Conservation (phyloP, 2,797 vertebrate genomes). For the Amphiprion clarkii region DNA sequence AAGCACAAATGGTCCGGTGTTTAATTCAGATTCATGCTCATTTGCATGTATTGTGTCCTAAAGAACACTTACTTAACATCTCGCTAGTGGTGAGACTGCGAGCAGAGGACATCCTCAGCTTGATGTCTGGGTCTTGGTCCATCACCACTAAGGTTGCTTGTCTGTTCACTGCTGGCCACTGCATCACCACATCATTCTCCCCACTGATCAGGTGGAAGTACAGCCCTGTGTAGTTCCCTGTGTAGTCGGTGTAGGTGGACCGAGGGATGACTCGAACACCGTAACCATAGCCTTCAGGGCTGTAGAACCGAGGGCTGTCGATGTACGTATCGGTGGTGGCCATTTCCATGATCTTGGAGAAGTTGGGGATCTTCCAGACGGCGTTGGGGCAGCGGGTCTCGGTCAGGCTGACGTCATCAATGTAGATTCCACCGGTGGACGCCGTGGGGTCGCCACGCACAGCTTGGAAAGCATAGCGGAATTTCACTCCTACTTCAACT, state of each 20-base stretch:
- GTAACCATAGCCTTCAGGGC: constrained; percentile 90
- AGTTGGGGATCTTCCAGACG: constrained; percentile 89
- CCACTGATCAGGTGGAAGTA: constrained; percentile 90
- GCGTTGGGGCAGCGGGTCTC: constrained; percentile 89
- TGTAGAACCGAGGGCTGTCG: constrained; percentile 90
- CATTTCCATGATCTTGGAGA: constrained; percentile 82
- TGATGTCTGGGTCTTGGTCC: constrained; percentile 90
- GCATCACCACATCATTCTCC: constrained; percentile 88
- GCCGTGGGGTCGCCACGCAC: constrained; percentile 77
- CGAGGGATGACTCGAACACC: constrained; percentile 84
- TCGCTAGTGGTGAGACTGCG: constrained; percentile 88
- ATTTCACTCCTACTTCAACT: constrained; percentile 87
- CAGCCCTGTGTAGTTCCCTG: constrained; percentile 79
- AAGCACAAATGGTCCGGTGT: too few relatives aligned
- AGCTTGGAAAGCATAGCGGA: constrained; percentile 93
- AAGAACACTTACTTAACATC: constrained; percentile 47
- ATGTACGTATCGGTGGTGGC: constrained; percentile 11
- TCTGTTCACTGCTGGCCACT: constrained; percentile 91
- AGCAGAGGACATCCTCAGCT: constrained; percentile 90
- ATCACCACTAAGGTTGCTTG: constrained; percentile 89
- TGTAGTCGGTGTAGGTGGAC: constrained; percentile 71
- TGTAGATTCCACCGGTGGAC: constrained; percentile 86
- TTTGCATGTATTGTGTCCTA: too few relatives aligned
- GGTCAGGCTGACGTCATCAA: constrained; percentile 90
- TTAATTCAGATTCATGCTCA: too few relatives aligned